These are phyloP conservation scores for Macrobrachium rosenbergii DNA, from an alignment of 1,140 invertebrate species.

Conservation along the genomic window DNA sequence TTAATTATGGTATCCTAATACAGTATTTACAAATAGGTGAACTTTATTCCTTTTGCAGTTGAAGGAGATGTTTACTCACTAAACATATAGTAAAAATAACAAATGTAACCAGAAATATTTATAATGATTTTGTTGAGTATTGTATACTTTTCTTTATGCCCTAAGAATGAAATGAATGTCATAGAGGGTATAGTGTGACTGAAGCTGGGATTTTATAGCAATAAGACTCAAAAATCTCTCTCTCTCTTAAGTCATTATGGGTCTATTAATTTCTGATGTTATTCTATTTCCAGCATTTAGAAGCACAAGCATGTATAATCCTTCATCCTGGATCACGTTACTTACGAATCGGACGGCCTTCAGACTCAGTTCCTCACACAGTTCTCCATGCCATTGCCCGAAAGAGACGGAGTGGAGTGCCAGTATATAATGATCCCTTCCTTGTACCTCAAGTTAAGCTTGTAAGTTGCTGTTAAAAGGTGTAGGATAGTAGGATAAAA, in stretches of 20 bases:
- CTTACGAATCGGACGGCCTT: conserved; percentile 88
- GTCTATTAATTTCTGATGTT: conserved; percentile 2
- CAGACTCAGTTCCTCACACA: conserved; percentile 87
- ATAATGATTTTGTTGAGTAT: too few species aligned
- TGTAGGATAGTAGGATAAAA: too few species aligned
- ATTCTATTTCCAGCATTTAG: conserved; percentile 74
- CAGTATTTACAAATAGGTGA: too few species aligned
- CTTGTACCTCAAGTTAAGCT: conserved; percentile 67
- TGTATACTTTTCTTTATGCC: too few species aligned
- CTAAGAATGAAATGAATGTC: too few species aligned
- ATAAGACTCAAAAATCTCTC: background rate
- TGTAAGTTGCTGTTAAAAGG: conserved; percentile 56
- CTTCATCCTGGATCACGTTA: conserved; percentile 94
- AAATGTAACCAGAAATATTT: too few species aligned
- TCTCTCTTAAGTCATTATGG: background rate
- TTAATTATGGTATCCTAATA: too few species aligned
- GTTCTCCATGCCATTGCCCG: conserved; percentile 89
- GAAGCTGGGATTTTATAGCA: background rate
- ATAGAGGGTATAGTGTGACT: too few species aligned
- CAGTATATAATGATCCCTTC: conserved; percentile 76
- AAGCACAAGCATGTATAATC: conserved; percentile 83
- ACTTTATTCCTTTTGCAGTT: too few species aligned
- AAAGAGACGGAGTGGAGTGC: conserved; percentile 73
- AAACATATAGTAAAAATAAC: too few species aligned
- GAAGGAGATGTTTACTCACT: too few species aligned